A percentile compares a stretch with the other conserved stretches of the same genome.
phyloP scores from a whole-genome alignment of 2,888 invertebrate genomes.

The Eilema depressum region DNA sequence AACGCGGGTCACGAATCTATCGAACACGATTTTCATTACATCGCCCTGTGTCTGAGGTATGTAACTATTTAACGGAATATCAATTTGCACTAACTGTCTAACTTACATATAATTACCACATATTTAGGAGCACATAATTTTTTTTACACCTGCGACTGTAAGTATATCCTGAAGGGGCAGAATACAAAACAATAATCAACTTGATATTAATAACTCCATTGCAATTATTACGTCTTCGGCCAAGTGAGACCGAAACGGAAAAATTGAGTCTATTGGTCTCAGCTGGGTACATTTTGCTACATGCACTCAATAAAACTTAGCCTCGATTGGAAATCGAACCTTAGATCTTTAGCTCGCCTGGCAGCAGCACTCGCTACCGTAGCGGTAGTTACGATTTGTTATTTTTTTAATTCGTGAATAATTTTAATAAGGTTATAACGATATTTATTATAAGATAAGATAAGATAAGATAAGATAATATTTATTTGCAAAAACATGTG shows the following conservation, averaged over 20 bases:
- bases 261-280: neutral
- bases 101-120: neutral
- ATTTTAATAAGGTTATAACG: too few species aligned
- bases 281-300: neutral
- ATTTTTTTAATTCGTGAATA: too few species aligned
- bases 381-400: neutral
- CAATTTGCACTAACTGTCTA: neutral
- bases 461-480: too few species aligned
- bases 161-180: neutral
- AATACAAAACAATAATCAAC: neutral
- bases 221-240: neutral
- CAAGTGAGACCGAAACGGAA: too few species aligned
- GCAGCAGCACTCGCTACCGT: neutral
- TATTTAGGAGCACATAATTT: neutral
- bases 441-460: too few species aligned
- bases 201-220: too few species aligned
- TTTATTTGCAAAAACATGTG: too few species aligned
- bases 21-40: neutral
- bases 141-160: neutral
- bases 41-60: neutral
- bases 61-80: constrained; percentile 1
- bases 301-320: neutral
- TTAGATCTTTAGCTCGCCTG: neutral
- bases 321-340: neutral
- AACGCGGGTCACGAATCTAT: constrained; percentile 2